Evolutionary conservation across 2,888 invertebrate species (phyloP).

Genomic region (Acleris laterana): DNA sequence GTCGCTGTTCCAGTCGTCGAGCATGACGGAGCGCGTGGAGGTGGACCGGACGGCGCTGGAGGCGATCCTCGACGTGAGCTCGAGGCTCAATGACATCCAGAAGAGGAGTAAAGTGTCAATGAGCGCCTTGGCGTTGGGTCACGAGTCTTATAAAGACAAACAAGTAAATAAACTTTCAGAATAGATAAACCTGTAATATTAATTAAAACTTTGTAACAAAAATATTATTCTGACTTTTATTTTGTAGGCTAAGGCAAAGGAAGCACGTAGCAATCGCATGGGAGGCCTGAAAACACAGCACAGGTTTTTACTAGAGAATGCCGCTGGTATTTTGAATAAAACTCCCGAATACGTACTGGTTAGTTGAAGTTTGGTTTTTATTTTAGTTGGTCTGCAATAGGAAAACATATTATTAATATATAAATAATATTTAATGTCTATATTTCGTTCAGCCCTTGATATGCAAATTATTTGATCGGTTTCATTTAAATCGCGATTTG

Average conservation of each 20-base stretch:
- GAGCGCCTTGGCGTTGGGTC: conserved; percentile 69
- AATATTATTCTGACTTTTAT: conserved; percentile 38
- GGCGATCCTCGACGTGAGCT: conserved; percentile 72
- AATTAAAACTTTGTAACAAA: conserved; percentile 52
- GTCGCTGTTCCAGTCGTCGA: conserved; percentile 42
- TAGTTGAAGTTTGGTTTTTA: conserved; percentile 43
- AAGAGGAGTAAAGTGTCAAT: conserved; percentile 71
- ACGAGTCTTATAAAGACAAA: conserved; percentile 80
- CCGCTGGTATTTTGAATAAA: conserved; percentile 83
- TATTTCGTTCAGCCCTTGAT: too few species aligned
- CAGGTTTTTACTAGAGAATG: conserved; percentile 87
- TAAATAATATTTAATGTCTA: too few species aligned
- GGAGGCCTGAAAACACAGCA: conserved; percentile 79
- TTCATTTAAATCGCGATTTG: too few species aligned
- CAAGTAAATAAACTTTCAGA: conserved; percentile 70
- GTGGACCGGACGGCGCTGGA: conserved; percentile 73
- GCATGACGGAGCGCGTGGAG: conserved; percentile 51
- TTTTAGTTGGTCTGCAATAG: neutral
- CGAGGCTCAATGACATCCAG: conserved; percentile 67
- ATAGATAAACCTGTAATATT: conserved; percentile 43
- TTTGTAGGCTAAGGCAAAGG: conserved; percentile 86
- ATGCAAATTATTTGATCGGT: neutral
- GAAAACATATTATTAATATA: neutral
- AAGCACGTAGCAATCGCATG: conserved; percentile 80
- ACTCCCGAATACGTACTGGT: conserved; percentile 84